Evolutionary conservation across 2,888 invertebrate species (phyloP), one percentile per base, ranked within the genome.

Genomic region (Desoria tigrina): DNA sequence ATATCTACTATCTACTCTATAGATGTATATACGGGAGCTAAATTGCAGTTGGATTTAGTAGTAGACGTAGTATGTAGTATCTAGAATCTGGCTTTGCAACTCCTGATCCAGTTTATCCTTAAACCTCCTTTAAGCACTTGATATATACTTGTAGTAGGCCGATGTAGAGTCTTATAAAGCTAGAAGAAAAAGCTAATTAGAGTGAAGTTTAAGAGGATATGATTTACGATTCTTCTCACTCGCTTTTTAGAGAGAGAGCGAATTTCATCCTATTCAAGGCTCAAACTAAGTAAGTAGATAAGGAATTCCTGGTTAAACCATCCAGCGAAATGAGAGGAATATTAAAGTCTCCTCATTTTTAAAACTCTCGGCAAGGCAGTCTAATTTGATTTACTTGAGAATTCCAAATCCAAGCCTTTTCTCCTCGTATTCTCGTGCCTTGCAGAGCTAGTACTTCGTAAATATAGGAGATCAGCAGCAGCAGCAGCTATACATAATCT

Each of bases 321-420:
- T 57, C 21, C 56, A 57, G 24, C 39, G 39, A 57, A 57, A 57
- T 57, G 23, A 57, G 42, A 9, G 21, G 56, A 57, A 57, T 57
- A 57, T 42, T 55, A 55, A 24, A 32, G 26, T 21, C 21, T 16
- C 23, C 26, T 24, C 26, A 16, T 55, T 27, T 18, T 28, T 55
- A 51, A 27, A 51, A 51, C 27, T 26, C 51, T 51, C 23, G 24
- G 42, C 42, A 21, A 37, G 37, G 18, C 24, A 23, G 21, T 16
- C 56, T 57, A 57, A 57, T 57, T 57, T 57, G 21, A 57, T 57
- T 57, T 57, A 21, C 42, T 42, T 23, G 21, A 57, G 26, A 57
- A 42, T 28, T 28, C 55, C 16, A 23, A 55, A 28, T 18, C 32
- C 55, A n/a, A 55, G 55, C 3, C 55, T 18, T n/a, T n/a, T 55